Percentiles rank a stretch among this genome's conserved stretches.
Evolutionary conservation across 2,113 vertebrate genomes (phyloP).

Genomic region (Pipra filicauda): DNA sequence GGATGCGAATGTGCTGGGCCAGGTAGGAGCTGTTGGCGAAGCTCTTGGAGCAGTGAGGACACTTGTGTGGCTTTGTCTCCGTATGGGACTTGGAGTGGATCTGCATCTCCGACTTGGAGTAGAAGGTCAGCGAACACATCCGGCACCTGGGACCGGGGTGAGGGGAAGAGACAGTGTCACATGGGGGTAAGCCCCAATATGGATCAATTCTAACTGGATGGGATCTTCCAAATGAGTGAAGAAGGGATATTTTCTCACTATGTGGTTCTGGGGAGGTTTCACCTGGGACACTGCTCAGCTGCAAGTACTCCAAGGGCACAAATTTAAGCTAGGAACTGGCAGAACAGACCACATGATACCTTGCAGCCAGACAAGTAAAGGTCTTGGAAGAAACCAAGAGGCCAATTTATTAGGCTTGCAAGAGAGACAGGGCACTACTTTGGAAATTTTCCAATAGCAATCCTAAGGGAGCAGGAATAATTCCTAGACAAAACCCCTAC

Average conservation of each 20-base stretch:
- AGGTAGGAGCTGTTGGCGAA: slow-evolving; percentile 98
- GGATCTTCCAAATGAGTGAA: neutral
- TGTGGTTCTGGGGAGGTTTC: neutral
- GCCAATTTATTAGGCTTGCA: neutral
- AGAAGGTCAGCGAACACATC: slow-evolving; percentile 99
- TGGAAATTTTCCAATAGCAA: neutral
- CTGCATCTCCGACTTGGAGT: slow-evolving; percentile 99
- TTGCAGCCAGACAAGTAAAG: neutral
- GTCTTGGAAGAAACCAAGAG: neutral
- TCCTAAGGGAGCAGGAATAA: neutral
- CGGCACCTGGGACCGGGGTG: slow-evolving; percentile 87
- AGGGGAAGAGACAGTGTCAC: slow-evolving; percentile 61
- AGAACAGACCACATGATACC: neutral
- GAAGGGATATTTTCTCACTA: neutral
- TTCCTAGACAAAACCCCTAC: slow-evolving; percentile 24
- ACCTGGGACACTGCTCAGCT: neutral
- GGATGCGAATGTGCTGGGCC: slow-evolving; percentile 97
- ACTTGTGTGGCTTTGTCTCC: slow-evolving; percentile 98
- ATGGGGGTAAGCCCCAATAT: neutral
- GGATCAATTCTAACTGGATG: neutral
- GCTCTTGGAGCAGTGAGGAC: slow-evolving; percentile 97
- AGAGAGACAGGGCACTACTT: neutral
- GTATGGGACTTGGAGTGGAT: slow-evolving; percentile 98
- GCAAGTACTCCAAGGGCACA: neutral
- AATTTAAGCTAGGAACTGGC: neutral